Conservation (phyloP, 2,888 invertebrate species). For the Imbricaverruca yamaguchii region DNA sequence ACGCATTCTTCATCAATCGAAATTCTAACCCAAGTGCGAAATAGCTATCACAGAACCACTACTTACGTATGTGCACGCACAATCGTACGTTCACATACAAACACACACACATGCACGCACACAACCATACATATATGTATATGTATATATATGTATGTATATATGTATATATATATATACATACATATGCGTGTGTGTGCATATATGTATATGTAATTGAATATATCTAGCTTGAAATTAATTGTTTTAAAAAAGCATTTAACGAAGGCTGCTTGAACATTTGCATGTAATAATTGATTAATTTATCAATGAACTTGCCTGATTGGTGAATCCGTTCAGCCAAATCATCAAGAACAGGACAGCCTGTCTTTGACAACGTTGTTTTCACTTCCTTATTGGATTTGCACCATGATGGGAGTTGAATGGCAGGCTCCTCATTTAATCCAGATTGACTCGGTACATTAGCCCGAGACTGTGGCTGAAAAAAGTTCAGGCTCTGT, state of each 20-base stretch:
- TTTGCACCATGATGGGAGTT: background rate
- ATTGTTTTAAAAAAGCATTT: background rate
- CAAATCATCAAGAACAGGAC: background rate
- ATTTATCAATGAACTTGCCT: background rate
- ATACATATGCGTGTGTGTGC: slow-evolving; percentile 24
- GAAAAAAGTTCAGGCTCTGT: too few species aligned
- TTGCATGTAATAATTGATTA: too few species aligned
- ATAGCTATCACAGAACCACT: too few species aligned
- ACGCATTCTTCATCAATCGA: too few species aligned
- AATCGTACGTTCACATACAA: slow-evolving; percentile 11
- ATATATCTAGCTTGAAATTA: background rate
- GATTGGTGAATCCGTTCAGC: background rate
- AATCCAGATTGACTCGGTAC: background rate
- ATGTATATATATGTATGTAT: slow-evolving; percentile 5
- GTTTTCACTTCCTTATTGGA: background rate
- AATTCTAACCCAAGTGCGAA: too few species aligned
- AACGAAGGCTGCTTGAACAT: too few species aligned
- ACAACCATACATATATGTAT: slow-evolving; percentile 22
- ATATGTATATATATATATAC: too few species aligned
- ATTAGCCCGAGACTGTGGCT: background rate
- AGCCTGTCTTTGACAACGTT: background rate
- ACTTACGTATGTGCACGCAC: background rate
- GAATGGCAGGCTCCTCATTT: background rate
- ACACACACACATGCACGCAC: background rate
- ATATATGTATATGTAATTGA: slow-evolving; percentile 21